Evolutionary conservation across 2,113 vertebrate species (phyloP), one percentile per base, ranked within the genome.

Genomic region (Acinonyx jubatus): DNA sequence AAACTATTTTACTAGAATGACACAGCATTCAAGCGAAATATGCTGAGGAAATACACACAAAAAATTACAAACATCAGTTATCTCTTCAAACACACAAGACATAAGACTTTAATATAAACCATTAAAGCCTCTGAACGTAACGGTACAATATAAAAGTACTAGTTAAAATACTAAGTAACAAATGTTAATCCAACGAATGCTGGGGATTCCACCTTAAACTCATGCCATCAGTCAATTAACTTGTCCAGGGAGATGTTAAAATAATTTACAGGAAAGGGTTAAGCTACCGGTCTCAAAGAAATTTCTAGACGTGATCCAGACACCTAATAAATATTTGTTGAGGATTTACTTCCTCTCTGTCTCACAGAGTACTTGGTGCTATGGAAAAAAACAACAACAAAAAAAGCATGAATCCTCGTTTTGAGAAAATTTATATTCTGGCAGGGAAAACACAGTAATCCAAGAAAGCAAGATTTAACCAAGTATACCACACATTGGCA

Each of bases 171-270:
- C 74, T 45, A 82, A 41, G 5, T 36, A 73, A 91, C 71, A 93
- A 93, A 73, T 80, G n/a, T 73, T 86, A 68, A 82, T 76, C 6
- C 74, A 74, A 94, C 29, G 45, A 66, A 85, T 38, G 5, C 48
- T 87, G 61, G 50, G 23, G 31, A 71, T 45, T 82, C 96, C 50
- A 86, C 29, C 16, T 87, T 96, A 94, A 90, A 91, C 45, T 91
- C 50, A 87, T 19, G 29, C 31, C 78, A 78, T 33, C 25, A 31
- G 48, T 41, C 73, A 89, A 15, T 73, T 81, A 95, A 38, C 57
- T 11, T 45, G 68, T 21, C 48, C 57, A 57, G 23, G 61, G 27
- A 68, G 50, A 57, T 78, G 18, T 87, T 52, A 91, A 90, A 50
- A 68, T 68, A 66, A 94, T 71, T 74, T 33, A 87, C 13, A 91